Evolutionary conservation across 2,888 invertebrate genomes (phyloP), one percentile per base, ranked within the genome.

Genomic region (Platynereis dumerilii): DNA sequence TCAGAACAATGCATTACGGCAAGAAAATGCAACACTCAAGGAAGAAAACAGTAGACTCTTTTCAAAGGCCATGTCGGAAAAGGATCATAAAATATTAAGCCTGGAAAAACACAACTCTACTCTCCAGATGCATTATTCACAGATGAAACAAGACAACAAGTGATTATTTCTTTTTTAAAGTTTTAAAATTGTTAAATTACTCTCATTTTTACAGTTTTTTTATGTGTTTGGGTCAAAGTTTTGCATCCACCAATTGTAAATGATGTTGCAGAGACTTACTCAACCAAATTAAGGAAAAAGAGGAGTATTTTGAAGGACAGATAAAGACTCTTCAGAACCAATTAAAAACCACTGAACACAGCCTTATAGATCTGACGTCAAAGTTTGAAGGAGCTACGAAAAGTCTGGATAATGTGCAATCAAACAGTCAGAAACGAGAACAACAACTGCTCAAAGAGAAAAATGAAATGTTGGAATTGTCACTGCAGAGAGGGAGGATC

Each of bases 401-500:
- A 12, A 34, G 34, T 34, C 5, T 34, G 5, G 34, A 34, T 7
- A 34, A 34, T 34, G 34, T 12, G 7, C 34, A 34, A 34, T 34
- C 12, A 34, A 12, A 34, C 12, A 12, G 7, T 12, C 34, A 12
- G 34, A 5, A 34, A 34, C 5, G 34, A 12, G 34, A 34, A 34
- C 34, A 34, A 12, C 34, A 7, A 12, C 34, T 34, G 12, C 76
- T 74, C 2, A 80, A 79, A 62, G 81, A 83, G 69, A 80, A 79
- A 64, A 80, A 81, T 69, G 81, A 82, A 48, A 61, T 82, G 44
- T 67, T 82, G 15, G 73, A 78, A 20, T 74, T 82, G 2, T 75
- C 78, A 27, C 79, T 81, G 79, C 78, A 78, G 57, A 66, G 82
- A 62, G 82, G 82, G 10, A 82, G 80, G 67, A 75, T 81, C 34